Percentiles rank a stretch among this genome's conserved stretches.
These are phyloP conservation scores for Enteromius thamalakanensis DNA, from an alignment of 2,797 vertebrate species.

Conservation along the genomic window DNA sequence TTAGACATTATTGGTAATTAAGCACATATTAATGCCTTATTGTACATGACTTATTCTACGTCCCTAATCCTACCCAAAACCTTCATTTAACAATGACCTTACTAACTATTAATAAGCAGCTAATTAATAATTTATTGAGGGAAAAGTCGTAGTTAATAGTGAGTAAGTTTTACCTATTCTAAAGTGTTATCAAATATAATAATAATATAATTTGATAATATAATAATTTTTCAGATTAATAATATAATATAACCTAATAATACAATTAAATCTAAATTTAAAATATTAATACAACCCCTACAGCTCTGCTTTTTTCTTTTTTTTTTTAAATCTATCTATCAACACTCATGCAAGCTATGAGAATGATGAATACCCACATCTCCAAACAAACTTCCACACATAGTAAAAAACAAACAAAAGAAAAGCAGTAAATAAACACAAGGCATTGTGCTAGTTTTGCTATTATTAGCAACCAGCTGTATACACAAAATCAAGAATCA, in stretches of 20 bases:
- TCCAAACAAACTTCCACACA: conserved; percentile 49
- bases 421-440: conserved; percentile 61
- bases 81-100: too few relatives aligned
- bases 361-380: background rate
- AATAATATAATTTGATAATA: background rate
- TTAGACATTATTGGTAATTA: too few relatives aligned
- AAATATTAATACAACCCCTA: background rate
- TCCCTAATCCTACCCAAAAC: too few relatives aligned
- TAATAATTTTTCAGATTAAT: background rate
- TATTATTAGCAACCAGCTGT: conserved; percentile 63
- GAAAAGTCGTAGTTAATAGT: too few relatives aligned
- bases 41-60: too few relatives aligned
- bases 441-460: conserved; percentile 54
- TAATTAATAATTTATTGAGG: too few relatives aligned
- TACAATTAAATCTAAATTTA: background rate
- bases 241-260: background rate
- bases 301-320: background rate
- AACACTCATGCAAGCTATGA: conserved; percentile 47
- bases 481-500: conserved; percentile 65
- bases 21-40: too few relatives aligned
- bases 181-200: too few relatives aligned
- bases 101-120: too few relatives aligned
- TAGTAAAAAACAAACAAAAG: conserved; percentile 44
- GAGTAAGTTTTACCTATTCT: too few relatives aligned
- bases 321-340: background rate